phyloP scores from a whole-genome alignment of 2,797 vertebrate genomes.

The Dromococcyx pavoninus region DNA sequence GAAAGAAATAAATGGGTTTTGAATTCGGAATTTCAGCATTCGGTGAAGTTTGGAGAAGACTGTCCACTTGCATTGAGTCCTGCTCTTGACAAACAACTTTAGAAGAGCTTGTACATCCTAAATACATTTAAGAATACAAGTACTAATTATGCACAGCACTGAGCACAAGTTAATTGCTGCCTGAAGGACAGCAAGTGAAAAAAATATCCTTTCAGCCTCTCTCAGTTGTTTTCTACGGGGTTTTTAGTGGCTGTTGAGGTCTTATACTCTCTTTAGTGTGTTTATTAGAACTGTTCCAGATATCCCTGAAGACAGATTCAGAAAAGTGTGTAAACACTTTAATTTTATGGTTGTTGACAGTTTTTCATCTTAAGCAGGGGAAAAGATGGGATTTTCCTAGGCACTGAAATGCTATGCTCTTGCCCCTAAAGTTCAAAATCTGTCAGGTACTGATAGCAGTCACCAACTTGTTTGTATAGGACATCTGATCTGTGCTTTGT shows the following conservation, averaged over 20 bases:
- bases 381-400: neutral
- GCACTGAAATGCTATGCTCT: neutral
- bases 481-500: neutral
- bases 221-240: too few species aligned
- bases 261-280: neutral
- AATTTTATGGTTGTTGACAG: neutral
- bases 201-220: too few species aligned
- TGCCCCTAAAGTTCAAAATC: neutral
- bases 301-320: neutral
- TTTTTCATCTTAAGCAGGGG: neutral
- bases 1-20: neutral
- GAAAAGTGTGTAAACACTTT: neutral
- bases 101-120: neutral
- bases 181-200: too few species aligned
- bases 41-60: neutral
- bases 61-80: neutral
- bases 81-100: neutral
- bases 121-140: neutral
- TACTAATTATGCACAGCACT: neutral
- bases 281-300: neutral
- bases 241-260: too few species aligned
- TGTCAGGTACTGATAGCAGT: neutral
- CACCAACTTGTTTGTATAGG: neutral
- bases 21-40: neutral
- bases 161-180: neutral